Base-by-base conservation (phyloP, 2,113 vertebrate genomes). In the Cathartes aura region DNA sequence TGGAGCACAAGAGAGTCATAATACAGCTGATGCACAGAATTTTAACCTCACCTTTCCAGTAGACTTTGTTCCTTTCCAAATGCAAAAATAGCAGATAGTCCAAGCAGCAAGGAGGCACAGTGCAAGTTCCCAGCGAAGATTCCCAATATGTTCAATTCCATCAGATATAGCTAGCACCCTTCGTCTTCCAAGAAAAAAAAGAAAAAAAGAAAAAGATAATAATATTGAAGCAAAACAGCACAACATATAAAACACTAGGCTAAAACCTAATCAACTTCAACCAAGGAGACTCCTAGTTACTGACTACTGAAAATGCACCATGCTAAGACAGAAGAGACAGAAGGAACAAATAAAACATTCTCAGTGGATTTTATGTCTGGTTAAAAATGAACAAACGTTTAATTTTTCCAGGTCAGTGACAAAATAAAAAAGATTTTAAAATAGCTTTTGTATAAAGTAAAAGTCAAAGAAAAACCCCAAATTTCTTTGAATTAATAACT, bases 11-110 rank as follows among this genome's bases (percentile, higher is more conserved):
- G 9, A 29, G 12, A 18, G 26, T 55, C 24, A 34, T 9, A 11
- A 42, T 4, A 12, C 20, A 78, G n/a, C 8, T 10, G 40, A 66
- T 5, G 6, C 38, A 40, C 4, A 32, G 48, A 38, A 36, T 78
- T 36, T 17, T 24, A 64, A 34, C 56, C 98, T 98, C 97, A 99
- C 99, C 99, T 99, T 99, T 95, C 99, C 99, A 13, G 99, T 99
- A 47, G 99, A 99, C 98, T 99, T 99, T 94, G 99, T 99, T 58
- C 99, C 99, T 97, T 99, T 99, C 99, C 99, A 99, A 97, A 99
- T 99, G 97, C 99, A 99, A 97, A 99, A 99, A 95, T 99, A 99
- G 94, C 99, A 99, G 96, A 99, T 99, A 96, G 99, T 99, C 99
- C 99, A 99, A 73, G 99, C 99, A 59, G 99, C 98, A 52, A 99